Evolutionary conservation across 2,888 invertebrate species (phyloP).

Genomic region (Temnothorax unifasciatus): DNA sequence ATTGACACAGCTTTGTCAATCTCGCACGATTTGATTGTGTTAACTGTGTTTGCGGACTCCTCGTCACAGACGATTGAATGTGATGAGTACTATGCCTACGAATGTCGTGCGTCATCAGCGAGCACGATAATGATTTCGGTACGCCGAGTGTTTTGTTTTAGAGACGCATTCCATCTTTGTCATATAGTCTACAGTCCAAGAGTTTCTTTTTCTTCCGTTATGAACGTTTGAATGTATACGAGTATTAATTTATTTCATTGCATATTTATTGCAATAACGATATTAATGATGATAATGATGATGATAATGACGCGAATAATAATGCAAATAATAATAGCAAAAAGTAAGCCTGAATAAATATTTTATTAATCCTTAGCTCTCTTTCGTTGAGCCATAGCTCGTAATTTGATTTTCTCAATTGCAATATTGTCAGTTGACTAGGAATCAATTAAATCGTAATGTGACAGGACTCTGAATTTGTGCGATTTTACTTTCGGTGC

Average conservation of each 20-base stretch:
- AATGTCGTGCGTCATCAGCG: conserved; percentile 44
- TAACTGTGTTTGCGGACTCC: conserved; percentile 3
- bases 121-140: conserved; percentile 44
- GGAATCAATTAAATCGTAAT: background rate
- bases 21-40: conserved; percentile 20
- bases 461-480: background rate
- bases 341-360: background rate
- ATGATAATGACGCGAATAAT: background rate
- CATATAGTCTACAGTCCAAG: background rate
- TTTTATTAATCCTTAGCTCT: background rate
- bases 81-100: conserved; percentile 20
- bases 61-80: background rate
- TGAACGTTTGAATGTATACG: too few species aligned
- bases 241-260: conserved; percentile 1
- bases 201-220: background rate
- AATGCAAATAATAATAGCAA: background rate
- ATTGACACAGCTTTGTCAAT: background rate
- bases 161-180: conserved; percentile 19
- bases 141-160: conserved; percentile 1
- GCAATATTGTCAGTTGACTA: background rate
- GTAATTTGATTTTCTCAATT: background rate
- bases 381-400: background rate
- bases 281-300: background rate
- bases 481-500: too few species aligned
- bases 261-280: background rate